Evolutionary conservation across 2,888 invertebrate species (phyloP), one percentile per base, ranked within the genome.

Genomic region (Diaprepes abbreviatus): DNA sequence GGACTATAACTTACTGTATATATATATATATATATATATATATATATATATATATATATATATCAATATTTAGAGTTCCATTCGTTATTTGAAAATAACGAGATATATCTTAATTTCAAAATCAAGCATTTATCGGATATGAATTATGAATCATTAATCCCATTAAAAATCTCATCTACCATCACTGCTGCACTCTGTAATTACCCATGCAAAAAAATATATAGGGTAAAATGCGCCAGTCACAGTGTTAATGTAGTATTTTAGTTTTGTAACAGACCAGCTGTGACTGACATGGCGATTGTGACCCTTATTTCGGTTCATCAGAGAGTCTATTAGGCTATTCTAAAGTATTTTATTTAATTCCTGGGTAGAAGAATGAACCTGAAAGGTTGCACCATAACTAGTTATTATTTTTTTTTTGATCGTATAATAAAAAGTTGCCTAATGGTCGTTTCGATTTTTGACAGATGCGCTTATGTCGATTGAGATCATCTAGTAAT

Each of bases 191-290:
- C 36, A 58, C 66, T 70, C 60, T 66, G 58, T 71, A 71, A 71
- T 71, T 71, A 71, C 64, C 59, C 54, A 71, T 64, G 67, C 64
- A 68, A 67, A 66, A 70, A 71, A 68, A 14, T 35, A 57, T 64
- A 67, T 71, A 55, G 71, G 71, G 71, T 71, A 71, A 71, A 71
- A 71, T 68, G 63, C 64, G 71, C 71, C 59, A 83, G 82, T 83
- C 83, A 83, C 80, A 82, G 76, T 76, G 77, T 78, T 82, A 82
- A 83, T 83, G 82, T 82, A 81, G 81, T 80, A 81, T 82, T 82
- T 82, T 79, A 78, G 81, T 78, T 80, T 69, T 70, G 76, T 70
- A 59, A 54, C 66, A 50, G 76, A 77, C 79, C 82, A 81, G 82
- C 80, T 82, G 81, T 77, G 76, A 75, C 62, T 57, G 71, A 62